Evolutionary conservation across 2,888 invertebrate species (phyloP).

Genomic region (Helicoverpa assulta): DNA sequence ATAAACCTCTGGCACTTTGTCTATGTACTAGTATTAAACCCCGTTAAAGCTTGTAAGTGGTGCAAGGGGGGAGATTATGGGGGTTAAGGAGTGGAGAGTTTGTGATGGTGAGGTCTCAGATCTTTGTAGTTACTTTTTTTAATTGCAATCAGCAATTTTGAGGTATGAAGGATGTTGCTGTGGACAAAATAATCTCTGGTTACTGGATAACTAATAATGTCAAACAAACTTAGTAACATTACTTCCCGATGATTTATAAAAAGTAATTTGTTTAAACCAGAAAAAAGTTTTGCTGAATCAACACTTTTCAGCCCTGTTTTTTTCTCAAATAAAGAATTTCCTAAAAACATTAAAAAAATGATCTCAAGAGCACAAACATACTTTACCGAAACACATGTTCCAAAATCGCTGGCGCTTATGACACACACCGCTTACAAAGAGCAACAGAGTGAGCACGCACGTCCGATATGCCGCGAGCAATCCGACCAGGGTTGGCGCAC

Average conservation of each 20-base stretch:
- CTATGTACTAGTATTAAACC: conserved; percentile 78
- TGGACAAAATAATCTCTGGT: too few species aligned
- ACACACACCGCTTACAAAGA: conserved; percentile 64
- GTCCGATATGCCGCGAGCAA: conserved; percentile 77
- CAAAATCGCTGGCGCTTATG: conserved; percentile 57
- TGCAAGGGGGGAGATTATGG: conserved; percentile 57
- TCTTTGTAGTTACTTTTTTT: background rate
- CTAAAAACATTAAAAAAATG: too few species aligned
- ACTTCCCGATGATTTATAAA: too few species aligned
- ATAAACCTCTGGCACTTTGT: conserved; percentile 82
- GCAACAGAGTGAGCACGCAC: conserved; percentile 77
- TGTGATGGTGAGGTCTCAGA: background rate
- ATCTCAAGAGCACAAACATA: too few species aligned
- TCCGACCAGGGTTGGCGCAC: conserved; percentile 75
- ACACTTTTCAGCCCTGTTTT: too few species aligned
- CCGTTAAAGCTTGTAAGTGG: conserved; percentile 75
- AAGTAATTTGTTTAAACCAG: too few species aligned
- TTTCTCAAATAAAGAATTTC: too few species aligned
- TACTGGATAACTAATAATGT: too few species aligned
- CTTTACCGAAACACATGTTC: background rate
- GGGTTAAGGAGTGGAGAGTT: conserved; percentile 1
- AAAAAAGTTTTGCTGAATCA: too few species aligned
- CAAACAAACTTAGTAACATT: too few species aligned
- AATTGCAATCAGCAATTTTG: background rate
- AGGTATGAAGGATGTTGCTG: too few species aligned